Evolutionary conservation across 2,113 vertebrate species (phyloP).

Genomic region (Peromyscus polionotus): DNA sequence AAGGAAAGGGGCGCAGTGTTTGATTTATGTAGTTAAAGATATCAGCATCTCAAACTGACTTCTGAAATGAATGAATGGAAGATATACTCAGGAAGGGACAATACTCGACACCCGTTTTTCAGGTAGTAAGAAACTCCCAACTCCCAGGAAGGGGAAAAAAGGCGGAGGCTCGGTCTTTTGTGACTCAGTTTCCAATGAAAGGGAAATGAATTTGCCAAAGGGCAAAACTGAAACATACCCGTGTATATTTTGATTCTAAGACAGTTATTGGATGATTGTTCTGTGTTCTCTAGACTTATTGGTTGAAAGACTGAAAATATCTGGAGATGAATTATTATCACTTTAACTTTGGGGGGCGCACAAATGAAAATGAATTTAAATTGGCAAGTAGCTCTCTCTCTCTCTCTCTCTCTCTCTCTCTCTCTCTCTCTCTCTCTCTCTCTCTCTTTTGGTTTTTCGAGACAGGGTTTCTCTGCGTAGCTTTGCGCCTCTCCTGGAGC

Average conservation of each 20-base stretch:
- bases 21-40: neutral
- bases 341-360: neutral
- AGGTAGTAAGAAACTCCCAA: neutral
- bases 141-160: neutral
- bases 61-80: neutral
- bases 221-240: neutral
- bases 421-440: too few species aligned
- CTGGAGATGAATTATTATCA: neutral
- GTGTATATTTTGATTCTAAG: neutral
- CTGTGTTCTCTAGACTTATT: neutral
- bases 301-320: neutral
- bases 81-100: neutral
- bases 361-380: neutral
- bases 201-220: neutral
- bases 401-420: too few species aligned
- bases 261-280: neutral
- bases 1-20: neutral
- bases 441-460: too few species aligned
- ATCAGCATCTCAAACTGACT: neutral
- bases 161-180: neutral
- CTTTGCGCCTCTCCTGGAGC: too few species aligned
- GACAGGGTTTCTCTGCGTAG: too few species aligned
- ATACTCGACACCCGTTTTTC: neutral
- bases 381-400: neutral
- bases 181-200: conserved; percentile 18